A percentile compares a stretch with the other conserved stretches of the same genome.
These are phyloP conservation scores for Meghimatium bilineatum DNA, from an alignment of 2,888 invertebrate genomes.

Conservation along the genomic window DNA sequence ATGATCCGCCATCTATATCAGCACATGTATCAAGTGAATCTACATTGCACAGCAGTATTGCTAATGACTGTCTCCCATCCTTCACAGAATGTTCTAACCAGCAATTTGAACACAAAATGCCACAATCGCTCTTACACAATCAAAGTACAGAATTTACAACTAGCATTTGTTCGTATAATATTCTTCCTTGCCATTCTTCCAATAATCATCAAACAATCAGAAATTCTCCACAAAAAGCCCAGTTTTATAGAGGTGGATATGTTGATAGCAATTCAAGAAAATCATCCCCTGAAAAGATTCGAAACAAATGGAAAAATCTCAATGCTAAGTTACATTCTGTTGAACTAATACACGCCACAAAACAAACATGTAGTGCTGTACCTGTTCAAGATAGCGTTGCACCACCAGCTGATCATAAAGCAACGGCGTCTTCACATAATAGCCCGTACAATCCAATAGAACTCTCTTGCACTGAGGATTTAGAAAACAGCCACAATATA, in stretches of 20 bases:
- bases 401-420: neutral
- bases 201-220: neutral
- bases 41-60: neutral
- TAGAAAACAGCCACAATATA: neutral
- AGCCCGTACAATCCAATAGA: neutral
- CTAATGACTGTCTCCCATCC: neutral
- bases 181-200: neutral
- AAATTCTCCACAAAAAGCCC: neutral
- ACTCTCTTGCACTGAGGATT: neutral
- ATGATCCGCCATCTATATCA: neutral
- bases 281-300: neutral
- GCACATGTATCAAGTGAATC: neutral
- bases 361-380: neutral
- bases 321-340: neutral
- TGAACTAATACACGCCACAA: neutral
- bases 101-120: neutral
- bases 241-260: neutral
- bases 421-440: neutral
- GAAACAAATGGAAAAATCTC: too few relatives aligned
- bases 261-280: neutral
- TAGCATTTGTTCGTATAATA: too few relatives aligned
- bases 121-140: neutral
- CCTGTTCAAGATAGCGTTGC: neutral
- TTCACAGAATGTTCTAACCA: neutral
- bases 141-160: neutral